Conservation (phyloP, 2,888 invertebrate genomes). For the Synergus laeviventris region DNA sequence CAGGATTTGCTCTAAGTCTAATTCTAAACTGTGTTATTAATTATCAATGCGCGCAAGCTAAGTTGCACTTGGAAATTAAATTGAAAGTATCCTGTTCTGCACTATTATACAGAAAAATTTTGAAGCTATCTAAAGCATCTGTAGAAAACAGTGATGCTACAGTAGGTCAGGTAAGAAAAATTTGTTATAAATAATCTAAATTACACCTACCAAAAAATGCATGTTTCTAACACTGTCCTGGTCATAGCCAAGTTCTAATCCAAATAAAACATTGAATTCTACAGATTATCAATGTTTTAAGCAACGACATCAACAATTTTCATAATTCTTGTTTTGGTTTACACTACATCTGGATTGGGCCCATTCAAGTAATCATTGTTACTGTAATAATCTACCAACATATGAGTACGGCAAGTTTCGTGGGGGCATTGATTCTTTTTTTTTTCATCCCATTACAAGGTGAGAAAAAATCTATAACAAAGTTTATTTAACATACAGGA, state of each 20-base stretch:
- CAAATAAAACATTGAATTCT: slow-evolving; percentile 19
- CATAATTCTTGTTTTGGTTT: slow-evolving; percentile 83
- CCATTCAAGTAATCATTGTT: slow-evolving; percentile 77
- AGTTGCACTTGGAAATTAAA: slow-evolving; percentile 83
- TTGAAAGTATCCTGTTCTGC: slow-evolving; percentile 83
- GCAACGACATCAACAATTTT: slow-evolving; percentile 87
- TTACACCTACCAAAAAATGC: too few species aligned
- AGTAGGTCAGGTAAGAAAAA: slow-evolving; percentile 78
- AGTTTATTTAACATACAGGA: background rate
- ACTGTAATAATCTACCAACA: slow-evolving; percentile 11
- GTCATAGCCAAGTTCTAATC: background rate
- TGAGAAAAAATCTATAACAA: slow-evolving; percentile 72
- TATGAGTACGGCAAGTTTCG: slow-evolving; percentile 46
- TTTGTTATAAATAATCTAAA: background rate
- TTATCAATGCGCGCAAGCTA: slow-evolving; percentile 82
- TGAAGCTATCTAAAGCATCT: slow-evolving; percentile 87
- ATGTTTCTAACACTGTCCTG: background rate
- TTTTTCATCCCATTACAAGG: slow-evolving; percentile 76
- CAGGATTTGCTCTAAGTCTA: slow-evolving; percentile 68
- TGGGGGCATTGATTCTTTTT: slow-evolving; percentile 77
- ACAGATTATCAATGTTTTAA: slow-evolving; percentile 80
- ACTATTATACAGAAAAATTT: slow-evolving; percentile 85
- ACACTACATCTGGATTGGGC: slow-evolving; percentile 87
- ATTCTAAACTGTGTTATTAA: slow-evolving; percentile 70
- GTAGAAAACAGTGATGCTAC: slow-evolving; percentile 82